Base-by-base conservation (phyloP, 2,113 vertebrate genomes). In the Tragelaphus imberbis region DNA sequence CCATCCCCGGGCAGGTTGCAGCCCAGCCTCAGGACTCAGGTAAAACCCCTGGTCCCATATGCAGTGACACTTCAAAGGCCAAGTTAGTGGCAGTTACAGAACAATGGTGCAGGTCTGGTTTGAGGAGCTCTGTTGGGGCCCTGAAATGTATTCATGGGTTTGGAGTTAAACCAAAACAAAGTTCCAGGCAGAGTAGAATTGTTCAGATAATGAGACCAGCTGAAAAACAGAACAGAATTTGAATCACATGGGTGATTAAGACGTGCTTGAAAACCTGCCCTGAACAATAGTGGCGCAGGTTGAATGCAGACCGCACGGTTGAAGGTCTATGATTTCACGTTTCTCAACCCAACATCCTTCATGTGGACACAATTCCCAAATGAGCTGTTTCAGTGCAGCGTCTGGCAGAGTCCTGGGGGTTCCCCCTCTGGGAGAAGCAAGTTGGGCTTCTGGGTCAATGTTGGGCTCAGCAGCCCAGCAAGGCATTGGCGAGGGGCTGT, bases 351-450 rank as follows among this genome's bases (percentile, higher is more conserved):
- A 21, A 7, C 0, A 14, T 30, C 21, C 25, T 81, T 36, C 1
- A 0, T 3, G 7, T 58, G 51, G 44, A 7, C 53, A 21, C 2
- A 30, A 1, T 47, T 68, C 40, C 63, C 3, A 27, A 55, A 55
- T 0, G 1, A 36, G 6, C 59, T 51, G 13, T 8, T 36, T 6
- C 27, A 12, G 40, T 10, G 68, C 1, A 2, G 3, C 1, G 16
- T 51, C 6, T 3, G 1, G 33, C 21, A 14, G 51, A 44, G 30
- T 40, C 30, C 49, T 23, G 75, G 49, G 27, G 1, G 19, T 15
- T n/a, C 27, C 33, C 17, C 10, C 9, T 13, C 51, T 33, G 23
- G 7, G 71, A 90, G n/a, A 56, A 30, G 51, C 51, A 68, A 10
- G 68, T 23, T 40, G 68, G n/a, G n/a, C n/a, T 36, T 36, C n/a